Evolutionary conservation across 2,888 invertebrate genomes (phyloP), one percentile per base, ranked within the genome.

Genomic region (Nezara viridula): DNA sequence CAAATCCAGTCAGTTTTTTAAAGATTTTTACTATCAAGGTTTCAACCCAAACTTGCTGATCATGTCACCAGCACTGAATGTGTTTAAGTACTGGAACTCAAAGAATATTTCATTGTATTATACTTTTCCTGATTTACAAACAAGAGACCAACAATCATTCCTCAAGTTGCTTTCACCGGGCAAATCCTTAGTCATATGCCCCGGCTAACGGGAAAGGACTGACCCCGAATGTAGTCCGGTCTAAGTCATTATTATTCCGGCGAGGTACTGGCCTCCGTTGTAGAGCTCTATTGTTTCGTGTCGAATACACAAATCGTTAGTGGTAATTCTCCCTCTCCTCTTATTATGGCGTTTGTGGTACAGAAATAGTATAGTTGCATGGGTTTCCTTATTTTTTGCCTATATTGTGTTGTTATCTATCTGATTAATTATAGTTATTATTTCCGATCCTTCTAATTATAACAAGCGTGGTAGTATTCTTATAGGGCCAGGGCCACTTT

Each of bases 211-310:
- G 81, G 81, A 81, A 81, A 81, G 81, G 81, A 4, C 81, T 81
- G 81, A 81, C 81, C 81, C 81, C 81, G 81, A 81, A 81, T 81
- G 81, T 81, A 81, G 81, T 73, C 66, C 66, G 32, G 66, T 19
- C 32, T 16, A 37, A 37, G 66, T 81, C 81, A 81, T 81, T 81
- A 40, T 81, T 81, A 81, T 81, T 81, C 81, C 81, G 24, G n/a
- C 12, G 44, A 10, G 66, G 6, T 73, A 37, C 66, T 7, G 66
- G 66, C 32, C 66, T 73, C 32, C 66, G 32, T 37, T 73, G 66
- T 73, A 9, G 66, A 73, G 66, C 32, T 32, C 66, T 73, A 73
- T 73, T 73, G 66, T 73, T 73, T 73, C 66, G 37, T 73, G 66
- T 73, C 66, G 3, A 37, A 73, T 73, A 73, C 66, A 73, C 66